phyloP scores from a whole-genome alignment of 2,113 vertebrate genomes.

The Marmota flaviventris region DNA sequence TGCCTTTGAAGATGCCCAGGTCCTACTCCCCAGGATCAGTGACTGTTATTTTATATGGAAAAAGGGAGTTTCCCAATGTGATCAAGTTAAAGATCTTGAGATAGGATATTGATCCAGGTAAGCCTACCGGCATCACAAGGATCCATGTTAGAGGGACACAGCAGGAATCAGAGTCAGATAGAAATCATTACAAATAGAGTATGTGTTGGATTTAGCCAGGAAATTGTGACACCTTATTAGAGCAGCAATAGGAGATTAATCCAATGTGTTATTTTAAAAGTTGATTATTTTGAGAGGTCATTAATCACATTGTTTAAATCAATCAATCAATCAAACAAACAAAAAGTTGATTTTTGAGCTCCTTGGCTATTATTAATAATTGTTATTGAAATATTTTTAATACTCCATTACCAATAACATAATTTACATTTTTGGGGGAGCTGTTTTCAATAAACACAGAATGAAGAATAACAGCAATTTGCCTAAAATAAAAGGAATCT shows the following conservation, averaged over 20 bases:
- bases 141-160: not conserved
- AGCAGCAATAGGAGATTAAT: not conserved
- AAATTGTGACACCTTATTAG: not conserved
- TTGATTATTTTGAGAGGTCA: not conserved
- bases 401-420: not conserved
- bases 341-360: not conserved
- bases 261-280: not conserved
- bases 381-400: not conserved
- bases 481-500: not conserved
- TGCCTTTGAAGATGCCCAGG: not conserved
- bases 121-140: not conserved
- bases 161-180: not conserved
- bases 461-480: not conserved
- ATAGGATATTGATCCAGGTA: not conserved
- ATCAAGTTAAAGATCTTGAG: not conserved
- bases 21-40: not conserved
- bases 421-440: not conserved
- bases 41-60: not conserved
- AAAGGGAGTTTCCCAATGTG: not conserved
- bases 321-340: not conserved
- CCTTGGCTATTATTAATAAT: not conserved
- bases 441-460: not conserved
- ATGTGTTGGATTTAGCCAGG: not conserved
- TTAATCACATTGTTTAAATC: not conserved
- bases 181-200: not conserved